These are phyloP conservation scores for Proterorhinus semilunaris DNA, from an alignment of 2,113 vertebrate genomes.

Conservation along the genomic window DNA sequence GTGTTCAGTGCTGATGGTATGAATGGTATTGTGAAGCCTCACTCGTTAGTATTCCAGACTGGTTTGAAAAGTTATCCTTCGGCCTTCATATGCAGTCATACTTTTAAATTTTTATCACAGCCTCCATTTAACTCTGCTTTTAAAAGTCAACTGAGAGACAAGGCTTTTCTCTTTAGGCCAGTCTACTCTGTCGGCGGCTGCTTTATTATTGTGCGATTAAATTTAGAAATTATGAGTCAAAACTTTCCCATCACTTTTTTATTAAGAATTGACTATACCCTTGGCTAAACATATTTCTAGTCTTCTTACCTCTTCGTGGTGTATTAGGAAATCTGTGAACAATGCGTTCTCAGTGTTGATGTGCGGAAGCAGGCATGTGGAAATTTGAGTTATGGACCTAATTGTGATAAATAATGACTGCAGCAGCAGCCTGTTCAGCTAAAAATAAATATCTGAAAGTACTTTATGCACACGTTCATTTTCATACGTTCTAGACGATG, in stretches of 20 bases:
- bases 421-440: no score
- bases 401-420: no score
- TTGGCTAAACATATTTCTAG: not conserved
- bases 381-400: no score
- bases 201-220: slow-evolving; percentile 18
- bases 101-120: slow-evolving; percentile 52
- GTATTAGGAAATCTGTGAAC: no score
- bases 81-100: slow-evolving; percentile 46
- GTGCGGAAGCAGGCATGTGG: no score
- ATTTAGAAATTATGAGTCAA: slow-evolving; percentile 2
- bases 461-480: no score
- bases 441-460: no score
- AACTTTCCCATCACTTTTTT: not conserved
- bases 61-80: slow-evolving; percentile 41
- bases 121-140: slow-evolving; percentile 39
- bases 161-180: slow-evolving; percentile 6
- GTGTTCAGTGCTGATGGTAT: no score
- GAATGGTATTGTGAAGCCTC: slow-evolving; percentile 27
- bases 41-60: slow-evolving; percentile 45
- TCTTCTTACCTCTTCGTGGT: no score
- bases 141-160: slow-evolving; percentile 14
- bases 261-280: not conserved
- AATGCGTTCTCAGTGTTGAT: no score
- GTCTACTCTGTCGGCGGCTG: slow-evolving; percentile 13
- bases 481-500: no score